A percentile compares a stretch with the other conserved stretches of the same genome.
Conservation (phyloP, 1,140 invertebrate genomes). For the Aphaenogaster ashmeadi region DNA sequence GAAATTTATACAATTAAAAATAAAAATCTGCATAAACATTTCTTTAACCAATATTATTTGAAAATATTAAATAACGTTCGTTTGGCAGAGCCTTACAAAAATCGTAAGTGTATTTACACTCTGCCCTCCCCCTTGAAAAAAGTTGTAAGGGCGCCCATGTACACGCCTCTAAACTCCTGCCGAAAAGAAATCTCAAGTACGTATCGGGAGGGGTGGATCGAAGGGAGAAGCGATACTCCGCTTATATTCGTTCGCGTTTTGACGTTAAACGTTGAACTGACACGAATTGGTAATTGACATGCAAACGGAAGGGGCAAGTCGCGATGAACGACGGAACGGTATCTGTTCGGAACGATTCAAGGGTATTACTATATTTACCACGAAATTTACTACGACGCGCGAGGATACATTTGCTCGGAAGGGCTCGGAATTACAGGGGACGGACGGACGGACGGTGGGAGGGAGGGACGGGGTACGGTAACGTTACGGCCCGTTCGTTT, state of each 20-base stretch:
- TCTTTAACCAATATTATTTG: too few species aligned
- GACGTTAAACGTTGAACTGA: neutral
- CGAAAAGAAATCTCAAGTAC: neutral
- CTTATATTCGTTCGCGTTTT: conserved; percentile 2
- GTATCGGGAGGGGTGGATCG: neutral
- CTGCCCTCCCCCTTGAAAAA: too few species aligned
- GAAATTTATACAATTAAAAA: too few species aligned
- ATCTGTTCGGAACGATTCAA: conserved; percentile 13
- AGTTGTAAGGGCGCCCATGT: too few species aligned
- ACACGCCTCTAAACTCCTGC: neutral
- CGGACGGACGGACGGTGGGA: neutral
- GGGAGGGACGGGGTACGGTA: neutral
- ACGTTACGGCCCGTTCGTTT: neutral
- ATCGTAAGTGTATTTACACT: too few species aligned
- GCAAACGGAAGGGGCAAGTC: neutral
- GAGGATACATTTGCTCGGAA: conserved; percentile 2
- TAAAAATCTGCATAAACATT: too few species aligned
- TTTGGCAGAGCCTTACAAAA: too few species aligned
- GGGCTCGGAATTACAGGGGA: conserved; percentile 3
- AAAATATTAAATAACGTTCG: too few species aligned
- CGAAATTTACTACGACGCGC: conserved; percentile 15
- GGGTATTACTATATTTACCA: conserved; percentile 14
- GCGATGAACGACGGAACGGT: neutral
- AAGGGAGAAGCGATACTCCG: neutral
- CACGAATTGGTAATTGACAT: neutral